phyloP scores from a whole-genome alignment of 2,888 invertebrate genomes.

The Parapristionchus giblindavisi region DNA sequence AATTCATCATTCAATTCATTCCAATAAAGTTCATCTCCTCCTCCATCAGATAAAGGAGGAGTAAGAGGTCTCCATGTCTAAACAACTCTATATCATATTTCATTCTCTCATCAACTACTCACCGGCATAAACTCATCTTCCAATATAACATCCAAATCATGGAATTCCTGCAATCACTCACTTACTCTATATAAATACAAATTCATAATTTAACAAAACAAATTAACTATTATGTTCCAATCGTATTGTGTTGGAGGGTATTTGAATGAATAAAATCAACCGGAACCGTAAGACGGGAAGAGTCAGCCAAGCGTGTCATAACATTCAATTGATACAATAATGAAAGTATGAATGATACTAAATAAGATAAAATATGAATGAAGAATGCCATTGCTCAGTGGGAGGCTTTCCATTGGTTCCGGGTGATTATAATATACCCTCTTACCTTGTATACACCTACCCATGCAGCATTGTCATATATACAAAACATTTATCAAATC shows the following conservation, averaged over 20 bases:
- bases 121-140: constrained; percentile 48
- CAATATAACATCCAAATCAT: constrained; percentile 35
- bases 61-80: constrained; percentile 97
- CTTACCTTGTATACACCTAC: constrained; percentile 27
- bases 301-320: constrained; percentile 38
- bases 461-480: constrained; percentile 20
- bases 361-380: not conserved
- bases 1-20: constrained; percentile 85
- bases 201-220: too few species aligned
- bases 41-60: constrained; percentile 85
- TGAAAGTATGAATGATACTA: not conserved
- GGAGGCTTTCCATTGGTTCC: constrained; percentile 27
- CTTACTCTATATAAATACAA: too few species aligned
- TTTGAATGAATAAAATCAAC: too few species aligned
- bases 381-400: constrained; percentile 28
- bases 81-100: constrained; percentile 3
- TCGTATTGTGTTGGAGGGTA: too few species aligned
- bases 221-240: too few species aligned
- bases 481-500: too few species aligned
- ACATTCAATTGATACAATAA: not conserved
- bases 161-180: constrained; percentile 16
- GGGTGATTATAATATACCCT: constrained; percentile 28
- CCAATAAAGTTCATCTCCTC: constrained; percentile 81
- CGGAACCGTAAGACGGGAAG: constrained; percentile 4
- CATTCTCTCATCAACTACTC: constrained; percentile 22